Evolutionary conservation across 2,797 vertebrate genomes (phyloP).

Genomic region (Clarias platycephalus): DNA sequence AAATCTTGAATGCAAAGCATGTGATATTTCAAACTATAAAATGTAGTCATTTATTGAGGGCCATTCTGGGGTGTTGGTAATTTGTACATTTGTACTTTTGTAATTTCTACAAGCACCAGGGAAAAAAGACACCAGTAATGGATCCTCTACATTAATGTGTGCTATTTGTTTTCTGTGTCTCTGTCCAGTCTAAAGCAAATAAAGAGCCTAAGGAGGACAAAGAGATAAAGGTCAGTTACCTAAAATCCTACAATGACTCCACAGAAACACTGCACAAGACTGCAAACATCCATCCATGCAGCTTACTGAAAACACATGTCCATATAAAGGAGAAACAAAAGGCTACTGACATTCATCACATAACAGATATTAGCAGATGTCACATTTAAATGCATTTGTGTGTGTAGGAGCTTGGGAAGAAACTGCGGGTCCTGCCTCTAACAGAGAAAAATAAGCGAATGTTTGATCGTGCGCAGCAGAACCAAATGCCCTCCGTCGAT

Average conservation of each 20-base stretch:
- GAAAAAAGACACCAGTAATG: background rate
- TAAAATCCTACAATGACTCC: background rate
- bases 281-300: background rate
- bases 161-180: conserved; percentile 27
- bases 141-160: background rate
- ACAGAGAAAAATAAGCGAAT: conserved; percentile 71
- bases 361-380: too few species aligned
- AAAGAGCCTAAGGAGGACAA: conserved; percentile 59
- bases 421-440: conserved; percentile 64
- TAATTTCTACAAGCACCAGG: background rate
- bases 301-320: background rate
- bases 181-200: conserved; percentile 41
- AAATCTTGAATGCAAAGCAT: background rate
- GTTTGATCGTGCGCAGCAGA: conserved; percentile 72
- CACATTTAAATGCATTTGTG: conserved; percentile 14
- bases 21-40: background rate
- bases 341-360: too few species aligned
- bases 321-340: background rate
- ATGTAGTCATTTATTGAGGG: too few species aligned
- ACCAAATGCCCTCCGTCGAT: conserved; percentile 64
- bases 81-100: background rate
- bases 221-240: conserved; percentile 67
- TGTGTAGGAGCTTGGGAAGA: conserved; percentile 61
- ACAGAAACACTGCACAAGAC: background rate
- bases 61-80: too few species aligned